Evolutionary conservation across 2,113 vertebrate species (phyloP), one percentile per base, ranked within the genome.

Genomic region (Aplodontia rufa): DNA sequence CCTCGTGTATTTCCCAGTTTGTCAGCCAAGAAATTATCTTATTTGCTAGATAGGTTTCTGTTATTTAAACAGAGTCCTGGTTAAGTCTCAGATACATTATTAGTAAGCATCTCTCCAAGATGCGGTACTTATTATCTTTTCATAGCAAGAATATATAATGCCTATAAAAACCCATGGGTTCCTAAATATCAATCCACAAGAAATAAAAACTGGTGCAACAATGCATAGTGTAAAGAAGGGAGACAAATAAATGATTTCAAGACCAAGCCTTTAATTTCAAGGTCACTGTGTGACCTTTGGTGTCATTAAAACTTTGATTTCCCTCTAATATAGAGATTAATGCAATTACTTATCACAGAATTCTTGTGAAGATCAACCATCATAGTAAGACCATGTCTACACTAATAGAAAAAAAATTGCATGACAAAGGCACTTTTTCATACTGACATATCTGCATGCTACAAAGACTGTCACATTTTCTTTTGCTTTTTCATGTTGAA

Each of bases 401-500:
- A 71, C 7, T 45, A 72, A 96, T 8, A 72, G 55, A 86, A 85
- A 81, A 85, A 81, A 87, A 96, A n/a, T 49, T 75, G 53, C 47
- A 69, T 0, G 2, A 62, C 55, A 32, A 76, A 82, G 16, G 3
- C 64, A 40, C 16, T 64, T 85, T 89, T 62, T 66, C 35, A 66
- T 47, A 37, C 47, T 42, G 79, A 83, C 28, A 40, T 30, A 78
- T 32, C 42, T 51, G 32, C 30, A 82, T 66, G 40, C 37, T 42
- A 64, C 37, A 64, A 47, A 80, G 72, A 91, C 47, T 80, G 84
- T 81, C 45, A 47, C 19, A 58, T 86, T 90, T 76, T 55, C 32
- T 83, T 87, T 90, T 87, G n/a, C 69, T 90, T 97, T 95, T 96
- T 40, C 94, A 71, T 93, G 91, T 66, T 86, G 24, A 9, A 60